Conservation (phyloP, 2,888 invertebrate genomes). For the Tryphoninae sp. region DNA sequence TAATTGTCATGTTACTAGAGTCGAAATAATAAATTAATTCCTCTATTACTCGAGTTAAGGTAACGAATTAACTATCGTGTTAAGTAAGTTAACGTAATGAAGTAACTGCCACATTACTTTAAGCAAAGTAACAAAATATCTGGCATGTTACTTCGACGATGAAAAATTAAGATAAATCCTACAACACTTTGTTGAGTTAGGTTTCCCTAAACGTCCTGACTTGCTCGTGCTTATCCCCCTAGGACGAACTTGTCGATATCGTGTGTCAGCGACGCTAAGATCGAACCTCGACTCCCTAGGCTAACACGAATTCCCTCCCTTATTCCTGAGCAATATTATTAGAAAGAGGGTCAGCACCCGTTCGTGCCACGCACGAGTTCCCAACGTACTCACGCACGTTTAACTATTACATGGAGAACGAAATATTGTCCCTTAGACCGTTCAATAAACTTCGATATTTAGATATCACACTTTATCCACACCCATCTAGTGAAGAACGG, state of each 20-base stretch:
- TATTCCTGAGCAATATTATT: slow-evolving; percentile 13
- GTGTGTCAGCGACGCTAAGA: neutral
- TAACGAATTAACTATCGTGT: neutral
- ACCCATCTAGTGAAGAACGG: too few relatives aligned
- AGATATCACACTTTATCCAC: neutral
- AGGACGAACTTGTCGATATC: neutral
- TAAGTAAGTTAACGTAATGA: neutral
- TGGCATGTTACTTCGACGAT: neutral
- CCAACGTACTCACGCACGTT: slow-evolving; percentile 10
- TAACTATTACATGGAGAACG: neutral
- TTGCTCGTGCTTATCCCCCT: too few relatives aligned
- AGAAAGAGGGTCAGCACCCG: slow-evolving; percentile 36
- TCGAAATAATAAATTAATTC: neutral
- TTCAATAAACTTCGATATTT: slow-evolving; percentile 7
- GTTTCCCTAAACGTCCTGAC: too few relatives aligned
- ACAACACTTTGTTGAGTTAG: neutral
- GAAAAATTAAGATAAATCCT: neutral
- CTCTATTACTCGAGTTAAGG: neutral
- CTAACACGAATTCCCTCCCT: slow-evolving; percentile 34
- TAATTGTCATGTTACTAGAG: neutral
- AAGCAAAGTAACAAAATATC: neutral
- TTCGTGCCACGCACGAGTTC: slow-evolving; percentile 12
- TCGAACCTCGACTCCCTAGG: slow-evolving; percentile 51
- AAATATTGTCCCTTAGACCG: neutral
- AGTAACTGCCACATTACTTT: neutral